These are phyloP conservation scores for Sesia apiformis DNA, from an alignment of 2,888 invertebrate genomes.

Conservation along the genomic window DNA sequence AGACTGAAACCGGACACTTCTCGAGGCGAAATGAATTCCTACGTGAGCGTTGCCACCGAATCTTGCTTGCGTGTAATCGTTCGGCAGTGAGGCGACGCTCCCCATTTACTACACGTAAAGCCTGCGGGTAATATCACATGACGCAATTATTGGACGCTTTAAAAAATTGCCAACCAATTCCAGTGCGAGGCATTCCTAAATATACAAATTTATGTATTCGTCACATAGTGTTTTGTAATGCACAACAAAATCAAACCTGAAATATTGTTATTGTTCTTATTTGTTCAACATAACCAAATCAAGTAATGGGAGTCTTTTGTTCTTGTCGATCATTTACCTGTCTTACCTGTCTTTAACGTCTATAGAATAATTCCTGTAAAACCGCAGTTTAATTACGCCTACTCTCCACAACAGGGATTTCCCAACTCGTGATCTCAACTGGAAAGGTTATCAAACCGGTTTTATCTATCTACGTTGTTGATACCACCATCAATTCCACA, in stretches of 20 bases:
- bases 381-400: background rate
- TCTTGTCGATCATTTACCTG: too few relatives aligned
- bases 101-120: too few relatives aligned
- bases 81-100: background rate
- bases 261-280: too few relatives aligned
- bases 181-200: background rate
- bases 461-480: slow-evolving; percentile 17
- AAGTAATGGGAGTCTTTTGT: too few relatives aligned
- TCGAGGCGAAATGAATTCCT: slow-evolving; percentile 63
- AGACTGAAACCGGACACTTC: slow-evolving; percentile 70
- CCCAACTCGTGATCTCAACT: slow-evolving; percentile 28
- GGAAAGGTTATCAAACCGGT: slow-evolving; percentile 44
- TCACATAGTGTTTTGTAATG: too few relatives aligned
- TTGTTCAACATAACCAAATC: too few relatives aligned
- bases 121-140: background rate
- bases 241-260: too few relatives aligned
- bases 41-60: slow-evolving; percentile 60
- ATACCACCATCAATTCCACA: background rate
- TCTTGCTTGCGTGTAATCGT: slow-evolving; percentile 13
- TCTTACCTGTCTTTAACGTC: too few relatives aligned
- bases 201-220: too few relatives aligned
- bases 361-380: background rate
- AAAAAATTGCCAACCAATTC: background rate
- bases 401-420: slow-evolving; percentile 26
- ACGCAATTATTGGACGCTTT: background rate